These are phyloP conservation scores for Catalaphyllia jardinei DNA, from an alignment of 64 coral and sea anemone genomes.

Conservation along the genomic window DNA sequence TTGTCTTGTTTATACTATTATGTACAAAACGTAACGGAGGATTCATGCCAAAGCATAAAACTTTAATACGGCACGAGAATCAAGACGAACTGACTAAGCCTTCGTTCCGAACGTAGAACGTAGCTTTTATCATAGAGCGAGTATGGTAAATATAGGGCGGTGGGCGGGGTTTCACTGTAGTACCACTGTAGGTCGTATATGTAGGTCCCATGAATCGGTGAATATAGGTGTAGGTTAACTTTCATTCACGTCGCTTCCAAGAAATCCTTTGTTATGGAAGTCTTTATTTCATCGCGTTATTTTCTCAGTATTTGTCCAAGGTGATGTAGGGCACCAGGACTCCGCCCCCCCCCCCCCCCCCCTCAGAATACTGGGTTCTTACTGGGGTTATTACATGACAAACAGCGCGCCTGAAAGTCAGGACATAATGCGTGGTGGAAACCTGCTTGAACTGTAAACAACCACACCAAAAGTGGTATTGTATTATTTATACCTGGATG, in stretches of 20 bases:
- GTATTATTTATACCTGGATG: no score
- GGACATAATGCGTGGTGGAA: no score
- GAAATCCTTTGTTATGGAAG: background rate
- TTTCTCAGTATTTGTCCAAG: no score
- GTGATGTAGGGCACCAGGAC: no score
- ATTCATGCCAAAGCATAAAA: background rate
- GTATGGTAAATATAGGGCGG: background rate
- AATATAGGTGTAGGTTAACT: background rate
- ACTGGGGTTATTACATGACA: no score
- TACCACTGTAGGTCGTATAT: background rate
- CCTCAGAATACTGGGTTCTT: no score
- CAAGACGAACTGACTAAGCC: background rate
- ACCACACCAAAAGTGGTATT: no score
- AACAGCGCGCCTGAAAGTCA: no score
- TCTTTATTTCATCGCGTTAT: background rate
- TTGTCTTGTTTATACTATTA: background rate
- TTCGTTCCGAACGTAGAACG: background rate
- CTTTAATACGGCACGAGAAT: background rate
- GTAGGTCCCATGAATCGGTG: no score
- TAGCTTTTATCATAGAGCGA: background rate
- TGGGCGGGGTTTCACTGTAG: background rate
- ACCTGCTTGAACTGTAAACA: no score
- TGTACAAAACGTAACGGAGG: slow-evolving; percentile 17
- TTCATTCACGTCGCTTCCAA: background rate
- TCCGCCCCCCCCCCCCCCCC: no score